Percentiles rank a stretch among this genome's conserved stretches.
Evolutionary conservation across 2,113 vertebrate species (phyloP).

Genomic region (Gnathonemus longibarbis): DNA sequence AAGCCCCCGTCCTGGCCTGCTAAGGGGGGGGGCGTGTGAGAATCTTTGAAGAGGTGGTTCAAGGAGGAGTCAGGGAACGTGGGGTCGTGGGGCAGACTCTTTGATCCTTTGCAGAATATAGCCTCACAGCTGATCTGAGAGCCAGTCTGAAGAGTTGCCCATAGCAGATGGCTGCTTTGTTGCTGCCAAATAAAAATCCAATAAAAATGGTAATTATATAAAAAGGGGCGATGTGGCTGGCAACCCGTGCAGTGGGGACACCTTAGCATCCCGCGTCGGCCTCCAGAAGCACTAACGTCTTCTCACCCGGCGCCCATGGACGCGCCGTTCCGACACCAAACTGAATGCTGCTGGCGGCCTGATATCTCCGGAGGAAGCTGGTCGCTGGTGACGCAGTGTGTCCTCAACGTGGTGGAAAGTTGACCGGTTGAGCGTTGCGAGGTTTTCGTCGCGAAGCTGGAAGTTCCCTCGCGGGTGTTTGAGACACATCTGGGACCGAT

Average conservation of each 20-base stretch:
- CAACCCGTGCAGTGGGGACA: conserved; percentile 40
- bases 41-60: conserved; percentile 24
- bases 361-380: not conserved
- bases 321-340: not conserved
- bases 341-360: not conserved
- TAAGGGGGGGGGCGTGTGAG: conserved; percentile 19
- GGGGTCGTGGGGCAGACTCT: conserved; percentile 18
- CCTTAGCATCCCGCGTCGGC: conserved; percentile 27
- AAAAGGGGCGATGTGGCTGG: conserved; percentile 51
- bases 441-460: not conserved
- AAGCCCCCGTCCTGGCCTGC: conserved; percentile 7
- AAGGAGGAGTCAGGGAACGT: conserved; percentile 25
- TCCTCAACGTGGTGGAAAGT: not conserved
- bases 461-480: not conserved
- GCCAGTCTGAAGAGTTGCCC: conserved; percentile 46
- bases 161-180: conserved; percentile 67
- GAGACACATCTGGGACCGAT: not conserved
- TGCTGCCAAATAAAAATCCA: conserved; percentile 68
- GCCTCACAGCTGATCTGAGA: conserved; percentile 52
- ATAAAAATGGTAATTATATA: conserved; percentile 74
- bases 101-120: conserved; percentile 49
- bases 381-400: not conserved
- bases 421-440: not conserved
- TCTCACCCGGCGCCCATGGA: not conserved
- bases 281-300: conserved; percentile 49